Evolutionary conservation across 1,140 invertebrate genomes (phyloP), one percentile per base, ranked within the genome.

Genomic region (Dufourea novaeangliae): DNA sequence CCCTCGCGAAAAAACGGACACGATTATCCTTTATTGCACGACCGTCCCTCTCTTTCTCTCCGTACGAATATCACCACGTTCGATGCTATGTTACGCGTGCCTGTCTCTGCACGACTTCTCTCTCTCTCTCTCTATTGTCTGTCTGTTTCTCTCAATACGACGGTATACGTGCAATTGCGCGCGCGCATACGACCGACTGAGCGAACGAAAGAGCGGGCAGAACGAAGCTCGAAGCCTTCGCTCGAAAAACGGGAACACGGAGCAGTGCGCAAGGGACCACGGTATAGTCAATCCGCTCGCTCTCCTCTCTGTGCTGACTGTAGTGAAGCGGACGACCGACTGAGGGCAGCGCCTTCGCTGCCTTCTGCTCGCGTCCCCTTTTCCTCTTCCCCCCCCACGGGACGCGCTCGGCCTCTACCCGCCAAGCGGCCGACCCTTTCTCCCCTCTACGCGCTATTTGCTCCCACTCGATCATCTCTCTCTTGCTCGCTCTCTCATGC

Each of bases 261-360:
- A 44, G 75, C 64, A 74, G 80, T 74, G 64, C 74, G 68, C 74
- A 70, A 34, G 59, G 67, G 62, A 71, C 72, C 44, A 68, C 62
- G n/a, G 62, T 67, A 78, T 78, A 85, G 79, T 70, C 82, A 74
- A 78, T 85, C n/a, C 70, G 73, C 32, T 78, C 22, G 69, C 39
- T 80, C 66, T 62, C 66, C 67, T 69, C 54, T 79, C 73, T 82
- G 68, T 82, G 85, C 78, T 86, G 57, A 75, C 81, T 39, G 56
- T 88, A 89, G 88, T 90, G 70, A 82, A 80, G 79, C 82, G 73
- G 67, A 57, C 80, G 64, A 79, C 87, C 89, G 87, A 82, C 82
- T 81, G 89, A 85, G 86, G 88, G 88, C 88, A 89, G 85, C 84
- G 78, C 80, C 50, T 85, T 88, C 87, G 89, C 83, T 63, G 61